Base-by-base conservation (phyloP, 1,140 invertebrate species). In the Helicoverpa armigera region DNA sequence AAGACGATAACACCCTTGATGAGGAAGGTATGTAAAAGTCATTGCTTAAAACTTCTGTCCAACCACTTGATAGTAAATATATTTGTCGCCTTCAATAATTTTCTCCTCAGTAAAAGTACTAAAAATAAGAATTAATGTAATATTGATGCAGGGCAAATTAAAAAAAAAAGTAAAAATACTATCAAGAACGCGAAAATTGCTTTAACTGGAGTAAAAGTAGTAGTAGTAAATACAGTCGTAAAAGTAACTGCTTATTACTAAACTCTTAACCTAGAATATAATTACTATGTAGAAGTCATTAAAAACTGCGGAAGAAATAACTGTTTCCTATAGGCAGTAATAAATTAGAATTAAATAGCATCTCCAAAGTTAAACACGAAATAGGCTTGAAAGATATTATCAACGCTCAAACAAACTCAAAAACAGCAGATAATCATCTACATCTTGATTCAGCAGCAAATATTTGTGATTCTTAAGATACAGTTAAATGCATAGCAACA, bases 1-100 rank as follows among this genome's bases (percentile, higher is more conserved):
- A 95, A 86, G 95, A 96, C 85, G 96, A 97, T 85, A 97, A 96
- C 94, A 96, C 95, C 58, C 96, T 96, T 87, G 96, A 95, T 88
- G 96, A 96, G 86, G 96, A 97, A 96, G 96, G 95, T 96, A 89
- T 87, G 82, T 70, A 61, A 2, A 31, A 16, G n/a, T 9, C 0
- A n/a, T 10, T 43, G 14, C 35, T 61, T 61, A 23, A n/a, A 35
- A 35, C 16, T 54, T n/a, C 23, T 23, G 2, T 23, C 23, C 1
- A 23, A 23, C 23, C 23, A n/a, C 14, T 2, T 18, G 18, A 18
- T 18, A 18, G 1, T 18, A 7, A 56, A 58, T 58, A n/a, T 12
- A 53, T 53, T 53, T 53, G 11, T 53, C 12, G 2, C 23, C 23
- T 23, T 23, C 23, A 23, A 23, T 23, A 23, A 23, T 23, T 23